Conservation (phyloP, 2,888 invertebrate species). For the Drosophila birchii region DNA sequence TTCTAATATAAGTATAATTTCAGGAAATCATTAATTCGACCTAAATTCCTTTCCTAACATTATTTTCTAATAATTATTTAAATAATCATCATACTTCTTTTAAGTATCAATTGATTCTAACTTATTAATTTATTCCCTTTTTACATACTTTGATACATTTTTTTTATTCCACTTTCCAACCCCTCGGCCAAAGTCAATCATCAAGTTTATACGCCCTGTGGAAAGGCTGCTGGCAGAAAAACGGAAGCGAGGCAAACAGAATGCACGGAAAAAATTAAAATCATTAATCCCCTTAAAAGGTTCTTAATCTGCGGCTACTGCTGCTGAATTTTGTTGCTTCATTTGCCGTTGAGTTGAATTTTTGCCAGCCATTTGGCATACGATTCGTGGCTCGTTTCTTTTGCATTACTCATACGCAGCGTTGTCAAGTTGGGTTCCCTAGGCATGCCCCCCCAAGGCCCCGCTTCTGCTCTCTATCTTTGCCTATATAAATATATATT, state of each 20-base stretch:
- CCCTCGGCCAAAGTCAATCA: neutral
- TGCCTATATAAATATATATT: neutral
- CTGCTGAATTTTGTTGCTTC: slow-evolving; percentile 77
- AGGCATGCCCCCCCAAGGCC: slow-evolving; percentile 9
- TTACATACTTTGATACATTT: neutral
- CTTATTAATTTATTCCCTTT: neutral
- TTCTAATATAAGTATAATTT: neutral
- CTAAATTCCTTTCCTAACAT: neutral
- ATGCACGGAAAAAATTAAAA: slow-evolving; percentile 56
- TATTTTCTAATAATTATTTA: neutral
- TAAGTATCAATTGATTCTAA: neutral
- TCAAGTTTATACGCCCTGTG: slow-evolving; percentile 6
- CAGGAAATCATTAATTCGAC: neutral
- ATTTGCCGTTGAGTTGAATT: slow-evolving; percentile 57
- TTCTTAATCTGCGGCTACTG: slow-evolving; percentile 82
- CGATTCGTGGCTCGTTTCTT: slow-evolving; percentile 2
- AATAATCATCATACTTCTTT: neutral
- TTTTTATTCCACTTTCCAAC: neutral
- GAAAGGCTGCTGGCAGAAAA: slow-evolving; percentile 15
- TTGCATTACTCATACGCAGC: slow-evolving; percentile 67
- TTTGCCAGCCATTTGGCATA: slow-evolving; percentile 19
- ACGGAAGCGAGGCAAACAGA: slow-evolving; percentile 20
- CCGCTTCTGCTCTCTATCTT: neutral
- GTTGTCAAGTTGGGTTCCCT: slow-evolving; percentile 49
- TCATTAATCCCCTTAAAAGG: slow-evolving; percentile 83